phyloP scores from a whole-genome alignment of 2,113 vertebrate species.

The Scortum barcoo region DNA sequence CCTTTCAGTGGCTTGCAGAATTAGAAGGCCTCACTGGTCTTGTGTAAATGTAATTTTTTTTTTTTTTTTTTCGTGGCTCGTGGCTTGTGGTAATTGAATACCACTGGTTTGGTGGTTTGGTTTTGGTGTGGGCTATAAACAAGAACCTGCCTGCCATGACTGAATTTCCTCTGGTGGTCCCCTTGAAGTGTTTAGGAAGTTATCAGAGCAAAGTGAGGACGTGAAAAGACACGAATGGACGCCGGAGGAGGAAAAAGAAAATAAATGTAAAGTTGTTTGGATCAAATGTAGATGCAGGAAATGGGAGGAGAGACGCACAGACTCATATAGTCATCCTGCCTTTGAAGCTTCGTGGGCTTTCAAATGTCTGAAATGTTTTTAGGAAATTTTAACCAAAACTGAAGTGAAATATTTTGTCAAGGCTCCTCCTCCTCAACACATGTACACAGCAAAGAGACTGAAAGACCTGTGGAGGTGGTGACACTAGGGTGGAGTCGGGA shows the following conservation, averaged over 20 bases:
- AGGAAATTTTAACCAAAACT: conserved; percentile 11
- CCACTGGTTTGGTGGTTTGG: conserved; percentile 24
- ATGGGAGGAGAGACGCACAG: background rate
- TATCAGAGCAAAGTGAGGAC: background rate
- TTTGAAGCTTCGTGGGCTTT: conserved; percentile 7
- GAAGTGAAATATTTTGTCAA: background rate
- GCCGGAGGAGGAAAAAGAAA: background rate
- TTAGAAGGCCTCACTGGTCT: conserved; percentile 12
- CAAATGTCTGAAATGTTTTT: conserved; percentile 20
- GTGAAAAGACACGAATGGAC: conserved; percentile 3
- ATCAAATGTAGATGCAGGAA: background rate
- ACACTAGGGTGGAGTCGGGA: conserved; percentile 57
- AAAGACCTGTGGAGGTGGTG: conserved; percentile 51
- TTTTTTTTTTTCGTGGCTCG: too few species aligned
- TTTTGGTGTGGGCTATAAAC: conserved; percentile 57
- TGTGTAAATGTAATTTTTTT: conserved; percentile 10
- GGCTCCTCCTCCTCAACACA: conserved; percentile 10
- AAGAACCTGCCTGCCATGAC: conserved; percentile 4
- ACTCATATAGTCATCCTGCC: background rate
- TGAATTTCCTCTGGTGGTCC: conserved; percentile 15
- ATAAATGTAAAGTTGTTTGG: background rate
- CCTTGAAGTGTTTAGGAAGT: conserved; percentile 15
- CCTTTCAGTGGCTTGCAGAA: conserved; percentile 5
- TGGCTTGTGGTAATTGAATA: conserved; percentile 30
- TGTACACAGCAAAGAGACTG: conserved; percentile 4